These are phyloP conservation scores for Pseudocheirus occidentalis DNA, from an alignment of 2,797 vertebrate species.

Conservation along the genomic window DNA sequence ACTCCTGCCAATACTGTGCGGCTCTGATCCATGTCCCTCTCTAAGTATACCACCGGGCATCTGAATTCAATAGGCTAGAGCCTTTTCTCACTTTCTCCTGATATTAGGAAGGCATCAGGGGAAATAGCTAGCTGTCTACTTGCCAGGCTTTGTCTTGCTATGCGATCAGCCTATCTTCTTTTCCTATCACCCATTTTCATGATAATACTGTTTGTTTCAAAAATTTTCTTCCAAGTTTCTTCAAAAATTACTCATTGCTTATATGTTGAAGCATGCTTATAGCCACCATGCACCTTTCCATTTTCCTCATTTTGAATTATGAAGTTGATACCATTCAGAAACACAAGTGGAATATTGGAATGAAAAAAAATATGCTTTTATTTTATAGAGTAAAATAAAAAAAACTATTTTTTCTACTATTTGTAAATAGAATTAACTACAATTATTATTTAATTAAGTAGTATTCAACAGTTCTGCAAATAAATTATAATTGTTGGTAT, in stretches of 20 bases:
- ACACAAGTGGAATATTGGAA: not conserved
- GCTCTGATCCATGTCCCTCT: not conserved
- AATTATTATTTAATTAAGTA: constrained; percentile 12
- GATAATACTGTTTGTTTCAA: not conserved
- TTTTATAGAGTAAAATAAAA: not conserved
- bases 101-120: not conserved
- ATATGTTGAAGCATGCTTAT: not conserved
- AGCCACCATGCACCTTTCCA: not conserved
- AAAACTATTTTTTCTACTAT: constrained; percentile 24
- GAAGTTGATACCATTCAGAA: not conserved
- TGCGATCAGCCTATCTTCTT: not conserved
- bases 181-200: not conserved
- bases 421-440: constrained; percentile 8
- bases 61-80: not conserved
- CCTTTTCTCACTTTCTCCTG: not conserved
- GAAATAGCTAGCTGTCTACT: not conserved
- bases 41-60: not conserved
- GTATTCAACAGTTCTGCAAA: not conserved
- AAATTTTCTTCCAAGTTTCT: not conserved
- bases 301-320: not conserved
- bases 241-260: not conserved
- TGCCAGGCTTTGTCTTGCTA: not conserved
- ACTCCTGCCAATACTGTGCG: not conserved
- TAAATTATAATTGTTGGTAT: not conserved
- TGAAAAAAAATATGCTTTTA: not conserved